Conservation (phyloP, 2,888 invertebrate species). For the Apotomis turbidana region DNA sequence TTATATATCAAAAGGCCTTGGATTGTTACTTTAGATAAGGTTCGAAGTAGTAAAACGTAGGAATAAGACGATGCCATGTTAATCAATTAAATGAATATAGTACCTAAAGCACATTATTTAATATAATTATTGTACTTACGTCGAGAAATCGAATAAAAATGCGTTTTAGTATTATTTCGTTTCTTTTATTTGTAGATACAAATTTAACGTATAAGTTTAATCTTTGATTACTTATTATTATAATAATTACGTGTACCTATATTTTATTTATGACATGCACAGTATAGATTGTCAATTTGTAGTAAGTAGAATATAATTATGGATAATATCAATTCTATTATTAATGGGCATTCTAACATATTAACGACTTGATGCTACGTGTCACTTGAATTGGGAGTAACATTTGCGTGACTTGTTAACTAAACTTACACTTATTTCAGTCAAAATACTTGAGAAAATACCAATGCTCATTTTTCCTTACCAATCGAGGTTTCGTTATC, state of each 20-base stretch:
- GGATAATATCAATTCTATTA: conserved; percentile 25
- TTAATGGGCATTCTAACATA: conserved; percentile 31
- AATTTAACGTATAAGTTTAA: conserved; percentile 44
- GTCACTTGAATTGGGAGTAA: conserved; percentile 47
- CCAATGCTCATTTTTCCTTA: too few species aligned
- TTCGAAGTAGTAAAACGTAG: conserved; percentile 29
- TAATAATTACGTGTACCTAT: conserved; percentile 1
- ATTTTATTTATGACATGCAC: conserved; percentile 46
- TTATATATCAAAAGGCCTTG: conserved; percentile 67
- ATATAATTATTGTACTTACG: conserved; percentile 45
- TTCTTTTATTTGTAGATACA: conserved; percentile 51
- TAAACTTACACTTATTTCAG: too few species aligned
- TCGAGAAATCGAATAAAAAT: conserved; percentile 66
- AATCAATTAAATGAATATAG: conserved; percentile 55
- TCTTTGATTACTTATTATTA: conserved; percentile 39
- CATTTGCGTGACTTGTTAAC: conserved; percentile 36
- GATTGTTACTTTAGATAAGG: conserved; percentile 59
- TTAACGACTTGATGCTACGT: conserved; percentile 45
- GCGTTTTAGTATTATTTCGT: conserved; percentile 82
- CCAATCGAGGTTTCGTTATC: too few species aligned
- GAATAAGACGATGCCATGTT: conserved; percentile 70
- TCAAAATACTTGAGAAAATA: too few species aligned
- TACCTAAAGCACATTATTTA: conserved; percentile 52
- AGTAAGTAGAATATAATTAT: conserved; percentile 45
- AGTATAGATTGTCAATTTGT: conserved; percentile 56